Percentiles rank a stretch among this genome's conserved stretches.
Evolutionary conservation across 1,140 invertebrate species (phyloP).

Genomic region (Alviniconcha marisindica): DNA sequence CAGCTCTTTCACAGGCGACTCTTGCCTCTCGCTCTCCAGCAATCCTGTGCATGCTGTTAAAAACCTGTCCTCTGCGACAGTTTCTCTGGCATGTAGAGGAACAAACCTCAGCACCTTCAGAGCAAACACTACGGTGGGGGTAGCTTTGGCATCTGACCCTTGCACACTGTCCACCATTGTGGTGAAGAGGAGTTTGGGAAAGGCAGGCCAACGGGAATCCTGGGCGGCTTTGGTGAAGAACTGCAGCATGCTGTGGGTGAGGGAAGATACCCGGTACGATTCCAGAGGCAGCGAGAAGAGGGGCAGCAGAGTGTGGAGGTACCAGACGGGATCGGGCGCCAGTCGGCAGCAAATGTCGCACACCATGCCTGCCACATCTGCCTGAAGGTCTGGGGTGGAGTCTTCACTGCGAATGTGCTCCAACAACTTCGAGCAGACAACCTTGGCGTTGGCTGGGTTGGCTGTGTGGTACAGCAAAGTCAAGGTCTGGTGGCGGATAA

Average conservation of each 20-base stretch:
- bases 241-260: slow-evolving; percentile 1
- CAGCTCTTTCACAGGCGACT: background rate
- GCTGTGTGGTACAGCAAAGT: slow-evolving; percentile 66
- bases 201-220: background rate
- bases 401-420: slow-evolving; percentile 54
- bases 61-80: background rate
- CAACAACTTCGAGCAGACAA: slow-evolving; percentile 63
- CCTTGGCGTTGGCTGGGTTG: slow-evolving; percentile 63
- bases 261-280: background rate
- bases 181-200: background rate
- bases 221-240: background rate
- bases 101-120: slow-evolving; percentile 19
- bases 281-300: slow-evolving; percentile 6
- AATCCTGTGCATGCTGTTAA: background rate
- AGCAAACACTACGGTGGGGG: background rate
- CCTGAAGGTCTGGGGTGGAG: background rate
- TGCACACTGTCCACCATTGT: background rate
- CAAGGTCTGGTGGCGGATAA: slow-evolving; percentile 62
- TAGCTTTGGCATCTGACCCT: background rate
- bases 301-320: slow-evolving; percentile 15
- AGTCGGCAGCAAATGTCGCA: slow-evolving; percentile 5
- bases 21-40: background rate
- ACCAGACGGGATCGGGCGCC: slow-evolving; percentile 8
- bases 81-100: background rate
- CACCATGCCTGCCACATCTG: slow-evolving; percentile 6